phyloP scores from a whole-genome alignment of 2,113 vertebrate species.

The Hippocampus abdominalis region DNA sequence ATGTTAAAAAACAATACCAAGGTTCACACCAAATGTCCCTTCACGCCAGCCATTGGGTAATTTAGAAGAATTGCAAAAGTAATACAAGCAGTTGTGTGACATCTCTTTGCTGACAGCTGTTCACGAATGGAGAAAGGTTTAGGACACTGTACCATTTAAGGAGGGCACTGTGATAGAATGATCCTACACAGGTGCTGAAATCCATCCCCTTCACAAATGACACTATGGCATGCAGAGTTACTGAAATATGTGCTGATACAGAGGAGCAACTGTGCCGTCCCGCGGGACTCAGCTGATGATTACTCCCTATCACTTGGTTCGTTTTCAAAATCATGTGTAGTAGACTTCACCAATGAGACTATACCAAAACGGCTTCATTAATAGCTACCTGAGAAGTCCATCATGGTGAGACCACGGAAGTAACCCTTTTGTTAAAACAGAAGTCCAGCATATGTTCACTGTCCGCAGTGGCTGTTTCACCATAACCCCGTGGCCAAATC shows the following conservation, averaged over 20 bases:
- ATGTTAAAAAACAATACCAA: neutral
- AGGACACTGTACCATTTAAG: neutral
- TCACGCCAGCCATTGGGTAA: neutral
- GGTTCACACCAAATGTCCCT: neutral
- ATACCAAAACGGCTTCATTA: neutral
- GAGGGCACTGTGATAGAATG: constrained; percentile 1
- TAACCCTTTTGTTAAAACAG: neutral
- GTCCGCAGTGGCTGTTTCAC: neutral
- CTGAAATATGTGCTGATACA: constrained; percentile 12
- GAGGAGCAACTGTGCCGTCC: constrained; percentile 4
- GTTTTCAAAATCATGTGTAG: neutral
- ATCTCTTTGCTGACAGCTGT: neutral
- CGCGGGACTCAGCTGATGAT: neutral
- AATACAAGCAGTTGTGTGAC: neutral
- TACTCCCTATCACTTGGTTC: neutral
- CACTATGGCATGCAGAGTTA: constrained; percentile 4
- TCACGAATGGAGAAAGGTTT: constrained; percentile 4
- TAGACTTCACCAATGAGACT: neutral
- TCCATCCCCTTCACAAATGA: constrained; percentile 7
- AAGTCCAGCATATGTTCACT: neutral
- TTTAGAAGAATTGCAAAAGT: neutral
- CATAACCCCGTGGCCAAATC: neutral
- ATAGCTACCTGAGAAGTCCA: neutral
- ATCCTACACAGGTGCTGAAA: constrained; percentile 8
- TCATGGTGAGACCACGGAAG: neutral